Percentiles rank a stretch among this genome's conserved stretches.
phyloP scores from a whole-genome alignment of 2,113 vertebrate species.

The Tringa solitaria region DNA sequence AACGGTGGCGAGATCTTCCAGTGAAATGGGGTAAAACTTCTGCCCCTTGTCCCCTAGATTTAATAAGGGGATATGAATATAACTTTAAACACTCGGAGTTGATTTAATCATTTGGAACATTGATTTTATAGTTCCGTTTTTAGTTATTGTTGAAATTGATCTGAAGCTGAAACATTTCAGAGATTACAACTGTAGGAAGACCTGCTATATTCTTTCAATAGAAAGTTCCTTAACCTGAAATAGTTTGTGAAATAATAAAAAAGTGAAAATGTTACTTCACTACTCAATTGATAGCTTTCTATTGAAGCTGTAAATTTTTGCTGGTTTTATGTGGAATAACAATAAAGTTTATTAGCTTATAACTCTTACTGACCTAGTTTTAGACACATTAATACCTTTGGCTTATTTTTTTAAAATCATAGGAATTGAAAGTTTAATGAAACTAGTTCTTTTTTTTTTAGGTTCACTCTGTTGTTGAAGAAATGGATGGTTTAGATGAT shows the following conservation, averaged over 20 bases:
- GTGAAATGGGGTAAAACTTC: not conserved
- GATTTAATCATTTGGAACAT: not conserved
- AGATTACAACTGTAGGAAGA: not conserved
- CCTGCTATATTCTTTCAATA: not conserved
- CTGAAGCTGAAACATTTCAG: not conserved
- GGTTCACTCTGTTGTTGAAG: slow-evolving; percentile 92
- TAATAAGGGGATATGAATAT: not conserved
- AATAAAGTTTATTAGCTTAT: not conserved
- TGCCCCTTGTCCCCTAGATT: not conserved
- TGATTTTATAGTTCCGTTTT: not conserved
- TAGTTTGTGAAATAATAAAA: not conserved
- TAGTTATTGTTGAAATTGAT: not conserved
- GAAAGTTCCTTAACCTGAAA: not conserved
- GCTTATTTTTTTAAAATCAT: not conserved
- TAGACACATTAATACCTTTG: not conserved
- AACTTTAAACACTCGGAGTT: not conserved
- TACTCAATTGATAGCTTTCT: not conserved
- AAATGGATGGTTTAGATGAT: slow-evolving; percentile 94
- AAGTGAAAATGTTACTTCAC: not conserved
- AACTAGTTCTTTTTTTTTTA: slow-evolving; percentile 32
- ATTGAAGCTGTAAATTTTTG: not conserved
- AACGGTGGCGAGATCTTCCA: not conserved
- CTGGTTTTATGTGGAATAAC: not conserved
- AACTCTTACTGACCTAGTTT: not conserved
- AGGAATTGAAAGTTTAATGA: not conserved